Evolutionary conservation across 2,888 invertebrate species (phyloP).

Genomic region (Bellardia pandia): DNA sequence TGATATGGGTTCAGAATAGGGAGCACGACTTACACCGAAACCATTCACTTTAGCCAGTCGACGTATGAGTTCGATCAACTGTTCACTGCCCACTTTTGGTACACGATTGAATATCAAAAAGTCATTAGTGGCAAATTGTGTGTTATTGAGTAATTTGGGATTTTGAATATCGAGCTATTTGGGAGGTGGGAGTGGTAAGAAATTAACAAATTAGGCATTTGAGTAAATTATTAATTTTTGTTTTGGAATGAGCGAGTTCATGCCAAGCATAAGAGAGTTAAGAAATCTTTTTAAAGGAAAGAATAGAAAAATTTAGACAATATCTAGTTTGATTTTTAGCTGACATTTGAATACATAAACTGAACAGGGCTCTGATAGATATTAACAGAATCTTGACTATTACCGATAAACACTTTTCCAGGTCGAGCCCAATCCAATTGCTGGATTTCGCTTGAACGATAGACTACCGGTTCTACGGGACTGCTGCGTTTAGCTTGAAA

Average conservation of each 20-base stretch:
- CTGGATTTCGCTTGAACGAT: conserved; percentile 64
- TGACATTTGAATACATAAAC: too few relatives aligned
- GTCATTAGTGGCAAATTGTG: conserved; percentile 75
- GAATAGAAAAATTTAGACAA: too few relatives aligned
- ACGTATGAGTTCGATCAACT: conserved; percentile 92
- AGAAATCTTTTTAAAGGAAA: background rate
- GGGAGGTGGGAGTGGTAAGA: background rate
- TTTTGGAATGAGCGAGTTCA: background rate
- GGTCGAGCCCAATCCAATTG: conserved; percentile 88
- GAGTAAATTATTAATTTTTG: too few relatives aligned
- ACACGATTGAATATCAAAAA: conserved; percentile 86
- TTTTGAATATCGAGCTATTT: conserved; percentile 75
- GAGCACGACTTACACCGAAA: conserved; percentile 86
- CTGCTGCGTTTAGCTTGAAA: conserved; percentile 86
- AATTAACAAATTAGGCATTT: background rate
- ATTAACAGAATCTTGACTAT: too few relatives aligned
- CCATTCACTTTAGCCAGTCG: conserved; percentile 84
- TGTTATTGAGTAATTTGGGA: conserved; percentile 77
- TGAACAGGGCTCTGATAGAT: too few relatives aligned
- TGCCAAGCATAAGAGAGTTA: background rate
- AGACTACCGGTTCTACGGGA: conserved; percentile 71
- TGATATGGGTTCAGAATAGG: conserved; percentile 78
- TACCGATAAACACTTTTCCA: too few relatives aligned
- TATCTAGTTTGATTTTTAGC: too few relatives aligned
- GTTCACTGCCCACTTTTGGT: conserved; percentile 94